These are phyloP conservation scores for Mnemiopsis leidyi DNA, from an alignment of 37 sponge, comb jelly and placozoan species.

Conservation along the genomic window DNA sequence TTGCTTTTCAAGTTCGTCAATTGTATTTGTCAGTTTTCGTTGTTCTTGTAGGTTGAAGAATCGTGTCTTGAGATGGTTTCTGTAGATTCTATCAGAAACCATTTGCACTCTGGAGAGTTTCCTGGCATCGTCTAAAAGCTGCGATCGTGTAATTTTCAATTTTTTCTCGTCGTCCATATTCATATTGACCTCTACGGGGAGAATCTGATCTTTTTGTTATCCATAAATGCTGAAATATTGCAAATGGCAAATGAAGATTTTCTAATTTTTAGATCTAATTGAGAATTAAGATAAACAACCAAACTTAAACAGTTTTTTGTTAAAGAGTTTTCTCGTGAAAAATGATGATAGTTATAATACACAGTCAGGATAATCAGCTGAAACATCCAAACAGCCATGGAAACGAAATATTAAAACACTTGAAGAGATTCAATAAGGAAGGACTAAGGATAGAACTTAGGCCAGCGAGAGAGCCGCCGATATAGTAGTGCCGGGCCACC, in stretches of 20 bases:
- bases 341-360: too few relatives aligned
- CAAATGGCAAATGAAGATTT: too few relatives aligned
- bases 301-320: too few relatives aligned
- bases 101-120: not conserved
- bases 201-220: too few relatives aligned
- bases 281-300: too few relatives aligned
- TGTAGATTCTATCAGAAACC: slow-evolving; percentile 17
- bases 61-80: not conserved
- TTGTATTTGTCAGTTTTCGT: not conserved
- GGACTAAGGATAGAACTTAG: not conserved
- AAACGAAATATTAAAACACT: not conserved
- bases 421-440: not conserved
- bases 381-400: not conserved
- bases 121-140: not conserved
- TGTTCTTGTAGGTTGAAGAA: not conserved
- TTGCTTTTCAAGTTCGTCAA: not conserved
- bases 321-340: too few relatives aligned
- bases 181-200: too few relatives aligned
- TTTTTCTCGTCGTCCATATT: not conserved
- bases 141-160: not conserved
- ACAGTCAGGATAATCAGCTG: too few relatives aligned
- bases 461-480: not conserved
- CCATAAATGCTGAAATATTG: too few relatives aligned
- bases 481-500: not conserved
- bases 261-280: too few relatives aligned